Evolutionary conservation across 2,797 vertebrate genomes (phyloP), one percentile per base, ranked within the genome.

Genomic region (Pipistrellus pygmaeus): DNA sequence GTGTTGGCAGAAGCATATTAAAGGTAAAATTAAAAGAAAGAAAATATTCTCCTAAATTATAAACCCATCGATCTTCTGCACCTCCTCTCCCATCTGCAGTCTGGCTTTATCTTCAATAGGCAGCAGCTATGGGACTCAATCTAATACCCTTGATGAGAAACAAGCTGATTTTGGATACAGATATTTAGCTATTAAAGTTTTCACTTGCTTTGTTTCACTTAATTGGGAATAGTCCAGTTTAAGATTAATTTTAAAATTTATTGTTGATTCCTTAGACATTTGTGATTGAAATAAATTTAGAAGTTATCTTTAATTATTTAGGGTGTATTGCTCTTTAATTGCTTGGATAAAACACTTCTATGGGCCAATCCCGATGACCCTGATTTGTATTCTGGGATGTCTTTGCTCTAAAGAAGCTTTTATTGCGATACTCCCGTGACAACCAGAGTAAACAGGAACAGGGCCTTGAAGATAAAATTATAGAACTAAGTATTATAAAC

Each of bases 121-220:
- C 0, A 38, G 30, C 68, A 66, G 72, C n/a, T 88, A 71, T 95
- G 96, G 84, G 94, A 88, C 94, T 95, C 94, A 84, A 11, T 78
- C 86, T 82, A 94, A 96, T 96, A 97, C 94, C 72, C 84, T 92
- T 71, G 77, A 88, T 82, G 94, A 95, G 57, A n/a, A 91, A 78
- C 91, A 75, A 41, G 18, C 32, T 93, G 76, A 68, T 93, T 91
- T 91, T 3, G 72, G 53, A 57, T 48, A 69, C 27, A 73, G 72
- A 66, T 95, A 85, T 72, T 90, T 86, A 81, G 41, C 32, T 83
- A 66, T 66, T 88, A 80, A 13, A 77, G n/a, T 90, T 94, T 82
- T 88, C 17, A 83, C 85, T 91, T 90, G 78, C 32, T 93, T n/a
- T 75, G 12, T 90, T 89, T 93, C 38, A 73, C 46, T 91, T 96